A percentile compares a stretch with the other conserved stretches of the same genome.
Conservation (phyloP, 2,797 vertebrate species). For the Sorex maritimensis region DNA sequence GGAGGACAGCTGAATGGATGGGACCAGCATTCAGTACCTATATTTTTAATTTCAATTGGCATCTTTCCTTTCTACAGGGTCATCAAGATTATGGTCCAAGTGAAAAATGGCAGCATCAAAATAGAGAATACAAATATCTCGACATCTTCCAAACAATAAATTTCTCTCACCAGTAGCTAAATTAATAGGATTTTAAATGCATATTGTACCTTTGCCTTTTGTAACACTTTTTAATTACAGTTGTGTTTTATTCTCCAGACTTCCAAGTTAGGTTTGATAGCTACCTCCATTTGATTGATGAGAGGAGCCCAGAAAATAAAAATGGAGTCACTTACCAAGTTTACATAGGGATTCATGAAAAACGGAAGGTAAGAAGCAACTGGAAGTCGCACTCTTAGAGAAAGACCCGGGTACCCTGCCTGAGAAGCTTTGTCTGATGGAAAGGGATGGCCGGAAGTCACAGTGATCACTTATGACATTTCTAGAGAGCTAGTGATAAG, state of each 20-base stretch:
- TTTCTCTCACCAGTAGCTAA: neutral
- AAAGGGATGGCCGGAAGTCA: neutral
- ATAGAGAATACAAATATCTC: neutral
- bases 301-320: neutral
- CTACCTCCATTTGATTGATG: neutral
- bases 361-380: neutral
- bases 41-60: neutral
- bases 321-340: neutral
- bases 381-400: neutral
- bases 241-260: neutral
- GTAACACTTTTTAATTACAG: neutral
- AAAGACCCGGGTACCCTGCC: too few species aligned
- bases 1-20: neutral
- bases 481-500: neutral
- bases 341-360: neutral
- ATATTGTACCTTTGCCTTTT: neutral
- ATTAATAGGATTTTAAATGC: neutral
- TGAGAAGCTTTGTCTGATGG: neutral
- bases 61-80: neutral
- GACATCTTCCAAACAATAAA: slow-evolving; percentile 1
- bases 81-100: neutral
- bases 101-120: slow-evolving; percentile 1
- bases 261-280: neutral
- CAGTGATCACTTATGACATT: neutral
- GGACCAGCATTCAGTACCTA: neutral